Base-by-base conservation (phyloP, 2,113 vertebrate species). In the Chamaea fasciata region DNA sequence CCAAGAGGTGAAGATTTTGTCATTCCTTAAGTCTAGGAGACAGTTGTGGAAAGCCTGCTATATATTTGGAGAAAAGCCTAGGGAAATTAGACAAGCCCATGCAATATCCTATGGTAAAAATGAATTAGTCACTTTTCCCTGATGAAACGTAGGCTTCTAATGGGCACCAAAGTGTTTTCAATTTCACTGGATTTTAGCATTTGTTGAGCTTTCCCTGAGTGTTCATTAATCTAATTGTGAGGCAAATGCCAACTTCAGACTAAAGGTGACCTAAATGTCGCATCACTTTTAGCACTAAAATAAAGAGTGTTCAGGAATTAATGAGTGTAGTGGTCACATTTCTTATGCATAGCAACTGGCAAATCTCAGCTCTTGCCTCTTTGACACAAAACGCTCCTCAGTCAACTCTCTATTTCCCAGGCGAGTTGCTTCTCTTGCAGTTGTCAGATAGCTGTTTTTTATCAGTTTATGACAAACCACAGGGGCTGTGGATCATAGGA, bases 171-270 rank as follows among this genome's bases (percentile, higher is more conserved):
- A 84, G 52, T 86, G 62, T 78, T 96, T 93, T 79, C 82, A 64
- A 27, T 92, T 97, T 80, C 44, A 41, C n/a, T 64, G 55, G 23
- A 94, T 93, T 96, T 87, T 90, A 92, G 75, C 24, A 33, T 95
- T 96, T 94, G 75, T 92, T 91, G 83, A 97, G 96, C 84, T 96
- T 94, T 95, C 82, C 53, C 84, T 91, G 87, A 92, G 81, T 89
- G 65, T 95, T 97, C 97, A 97, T 98, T 97, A 97, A 96, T 96
- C 91, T 97, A 68, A 59, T 76, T 92, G 92, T 90, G 93, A 97
- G 55, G 89, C 89, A 98, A 97, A 98, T 97, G 91, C 96, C 95
- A 97, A 18, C 86, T 96, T 96, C 70, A 96, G 87, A 93, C 64
- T 80, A 96, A 98, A 98, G 94, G 95, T 87, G 91, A 97, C 83